These are phyloP conservation scores for Stenotaenia linearis DNA, from an alignment of 2,888 invertebrate genomes.

Conservation along the genomic window DNA sequence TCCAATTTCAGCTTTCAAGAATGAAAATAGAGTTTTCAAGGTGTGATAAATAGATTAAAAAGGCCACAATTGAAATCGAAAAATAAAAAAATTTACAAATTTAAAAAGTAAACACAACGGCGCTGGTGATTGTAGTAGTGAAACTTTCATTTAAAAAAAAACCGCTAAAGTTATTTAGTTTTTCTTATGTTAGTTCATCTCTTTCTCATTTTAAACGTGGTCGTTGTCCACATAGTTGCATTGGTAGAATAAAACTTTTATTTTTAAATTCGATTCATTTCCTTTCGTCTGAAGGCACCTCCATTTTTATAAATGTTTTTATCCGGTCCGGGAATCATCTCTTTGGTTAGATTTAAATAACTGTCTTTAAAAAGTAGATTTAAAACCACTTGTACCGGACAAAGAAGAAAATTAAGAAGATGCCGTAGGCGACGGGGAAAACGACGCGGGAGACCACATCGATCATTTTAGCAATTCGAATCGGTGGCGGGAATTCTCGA, in stretches of 20 bases:
- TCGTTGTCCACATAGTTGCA: not conserved
- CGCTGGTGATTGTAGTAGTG: not conserved
- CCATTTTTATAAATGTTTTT: not conserved
- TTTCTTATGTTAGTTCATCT: not conserved
- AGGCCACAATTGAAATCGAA: not conserved
- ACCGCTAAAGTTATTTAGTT: not conserved
- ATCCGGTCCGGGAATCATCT: not conserved
- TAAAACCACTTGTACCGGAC: slow-evolving; percentile 80
- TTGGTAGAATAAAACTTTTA: not conserved
- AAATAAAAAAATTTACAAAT: not conserved
- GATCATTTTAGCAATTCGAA: slow-evolving; percentile 87
- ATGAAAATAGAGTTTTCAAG: not conserved
- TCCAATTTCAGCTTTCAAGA: not conserved
- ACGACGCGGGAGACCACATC: slow-evolving; percentile 90
- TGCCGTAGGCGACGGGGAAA: slow-evolving; percentile 85
- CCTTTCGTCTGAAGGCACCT: not conserved
- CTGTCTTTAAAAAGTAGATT: not conserved
- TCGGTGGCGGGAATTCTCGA: slow-evolving; percentile 56
- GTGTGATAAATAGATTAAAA: not conserved
- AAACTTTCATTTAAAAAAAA: not conserved
- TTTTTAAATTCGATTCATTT: not conserved
- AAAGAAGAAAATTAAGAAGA: slow-evolving; percentile 92
- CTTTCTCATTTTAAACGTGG: not conserved
- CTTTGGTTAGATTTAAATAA: not conserved
- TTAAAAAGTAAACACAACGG: not conserved